Evolutionary conservation across 2,797 vertebrate species (phyloP), one percentile per base, ranked within the genome.

Genomic region (Carcharodon carcharias): DNA sequence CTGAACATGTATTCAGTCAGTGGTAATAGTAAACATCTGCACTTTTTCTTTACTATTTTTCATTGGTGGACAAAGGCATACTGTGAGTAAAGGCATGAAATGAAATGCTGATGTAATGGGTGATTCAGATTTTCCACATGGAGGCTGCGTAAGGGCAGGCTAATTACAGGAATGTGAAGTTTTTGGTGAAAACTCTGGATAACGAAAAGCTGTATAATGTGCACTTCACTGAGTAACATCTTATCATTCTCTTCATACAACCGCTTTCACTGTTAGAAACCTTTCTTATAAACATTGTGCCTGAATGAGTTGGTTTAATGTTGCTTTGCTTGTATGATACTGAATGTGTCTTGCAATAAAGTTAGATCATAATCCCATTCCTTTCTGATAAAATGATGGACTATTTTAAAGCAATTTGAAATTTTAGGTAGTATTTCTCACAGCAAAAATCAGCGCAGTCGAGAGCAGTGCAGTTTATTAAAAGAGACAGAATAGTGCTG

Each of bases 111-210:
- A 92, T 54, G 69, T 77, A 67, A 73, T 58, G 96, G 16, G 56
- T 96, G 89, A 96, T 71, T 93, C 71, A 96, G 88, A 73, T 40
- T 96, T 92, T 96, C 96, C 96, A 91, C 58, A 77, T 23, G 96
- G 80, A 77, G 58, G 61, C 96, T 96, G 77, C 5, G 58, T 67
- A 88, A 65, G 96, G 71, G 50, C 16, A 91, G 50, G 61, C 94
- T 54, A 92, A 88, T 96, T 96, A 92, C 96, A 69, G 65, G 67
- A 96, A 92, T 96, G 96, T 58, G n/a, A 65, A 69, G 45, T 96
- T 88, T 88, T 77, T 61, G 85, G 63, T 82, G 40, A 88, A 88
- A 89, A 67, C 85, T 16, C 61, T 91, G 35, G 85, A 89, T 91
- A 56, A 63, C 92, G 50, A 28, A 92, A 91, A 67, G 63, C 40